Percentiles rank a stretch among this genome's conserved stretches.
These are phyloP conservation scores for Drosophila kikkawai DNA, from an alignment of 1,140 invertebrate species.

Conservation along the genomic window DNA sequence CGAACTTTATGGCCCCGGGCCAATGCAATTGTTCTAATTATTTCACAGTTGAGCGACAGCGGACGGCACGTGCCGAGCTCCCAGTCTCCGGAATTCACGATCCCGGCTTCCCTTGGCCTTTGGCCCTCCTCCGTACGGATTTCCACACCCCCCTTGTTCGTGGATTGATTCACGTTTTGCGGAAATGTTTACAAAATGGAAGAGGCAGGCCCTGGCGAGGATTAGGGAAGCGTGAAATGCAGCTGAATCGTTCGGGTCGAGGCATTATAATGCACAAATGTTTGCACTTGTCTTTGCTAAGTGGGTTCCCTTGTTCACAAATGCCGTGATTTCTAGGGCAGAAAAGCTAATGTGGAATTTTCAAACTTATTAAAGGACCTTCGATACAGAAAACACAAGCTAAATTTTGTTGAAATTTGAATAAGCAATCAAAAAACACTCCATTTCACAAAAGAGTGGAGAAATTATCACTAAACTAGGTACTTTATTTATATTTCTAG, in stretches of 20 bases:
- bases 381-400: background rate
- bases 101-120: conserved; percentile 15
- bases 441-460: background rate
- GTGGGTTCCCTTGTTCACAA: conserved; percentile 50
- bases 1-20: conserved; percentile 54
- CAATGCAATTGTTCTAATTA: conserved; percentile 77
- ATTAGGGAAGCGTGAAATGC: conserved; percentile 59
- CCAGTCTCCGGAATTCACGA: conserved; percentile 25
- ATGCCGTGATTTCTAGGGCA: conserved; percentile 7
- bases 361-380: conserved; percentile 2
- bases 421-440: background rate
- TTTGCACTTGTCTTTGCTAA: conserved; percentile 63
- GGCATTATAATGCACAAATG: conserved; percentile 59
- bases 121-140: background rate
- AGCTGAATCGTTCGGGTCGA: conserved; percentile 28
- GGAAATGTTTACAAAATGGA: conserved; percentile 53
- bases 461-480: background rate
- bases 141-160: background rate
- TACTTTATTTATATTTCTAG: background rate
- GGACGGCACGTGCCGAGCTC: conserved; percentile 56
- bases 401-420: background rate
- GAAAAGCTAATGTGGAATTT: conserved; percentile 9
- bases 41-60: conserved; percentile 54
- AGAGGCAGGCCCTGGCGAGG: conserved; percentile 26
- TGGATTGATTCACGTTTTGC: conserved; percentile 44